Evolutionary conservation across 1,140 invertebrate species (phyloP), one percentile per base, ranked within the genome.

Genomic region (Antheraea pernyi): DNA sequence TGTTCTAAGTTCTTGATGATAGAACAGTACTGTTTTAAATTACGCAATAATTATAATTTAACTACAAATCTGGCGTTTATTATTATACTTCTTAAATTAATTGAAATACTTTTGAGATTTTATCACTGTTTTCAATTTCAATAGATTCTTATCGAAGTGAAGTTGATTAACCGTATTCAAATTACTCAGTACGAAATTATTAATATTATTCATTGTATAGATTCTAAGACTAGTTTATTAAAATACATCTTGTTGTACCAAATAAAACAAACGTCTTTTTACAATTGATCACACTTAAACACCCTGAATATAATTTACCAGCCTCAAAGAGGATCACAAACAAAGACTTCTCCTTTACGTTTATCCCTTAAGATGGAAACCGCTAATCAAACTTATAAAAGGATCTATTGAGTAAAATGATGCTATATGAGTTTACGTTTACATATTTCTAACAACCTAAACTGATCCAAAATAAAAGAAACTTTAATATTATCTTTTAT

Each of bases 331-430:
- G 9, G 13, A 73, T 71, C 71, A 65, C 68, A 67, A 74, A 78
- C 71, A 78, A 78, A 72, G 66, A 68, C 39, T 39, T 59, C 68
- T 46, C 39, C 65, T 66, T 64, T 69, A 46, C 69, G 70, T 72
- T 69, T 71, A 72, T 71, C 70, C 65, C 60, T 67, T 75, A 70
- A 77, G 46, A 69, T 60, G 65, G 46, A 65, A 66, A 73, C 73
- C 73, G 63, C 68, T 68, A 72, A 74, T 74, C 68, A 67, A 69
- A 53, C 9, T 16, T 1, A 53, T 53, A 53, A 11, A 11, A 16
- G 46, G 13, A 16, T 53, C 13, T 16, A 13, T 42, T 42, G 7
- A 42, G 39, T 42, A 42, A 42, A 42, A 42, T 42, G 11, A 53
- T 11, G 46, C 5, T 2, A 11, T 53, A 13, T 16, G 13, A 53